Evolutionary conservation across 2,888 invertebrate species (phyloP).

Genomic region (Stenoptilia bipunctidactyla): DNA sequence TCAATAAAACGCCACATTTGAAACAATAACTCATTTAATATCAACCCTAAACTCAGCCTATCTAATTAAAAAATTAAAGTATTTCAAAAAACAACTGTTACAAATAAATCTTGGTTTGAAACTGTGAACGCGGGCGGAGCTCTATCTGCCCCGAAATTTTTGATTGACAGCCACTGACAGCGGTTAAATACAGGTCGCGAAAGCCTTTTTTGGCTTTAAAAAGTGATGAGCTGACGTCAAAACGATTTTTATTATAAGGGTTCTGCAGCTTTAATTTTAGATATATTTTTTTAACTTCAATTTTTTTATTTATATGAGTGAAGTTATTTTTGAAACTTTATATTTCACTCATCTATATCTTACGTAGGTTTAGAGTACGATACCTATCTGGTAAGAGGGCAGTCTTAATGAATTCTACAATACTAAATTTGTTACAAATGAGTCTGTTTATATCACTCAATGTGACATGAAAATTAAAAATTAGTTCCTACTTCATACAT

Average conservation of each 20-base stretch:
- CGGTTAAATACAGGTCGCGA: slow-evolving; percentile 66
- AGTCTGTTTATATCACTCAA: too few species aligned
- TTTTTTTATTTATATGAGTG: too few species aligned
- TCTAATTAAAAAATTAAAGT: not conserved
- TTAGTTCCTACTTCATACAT: too few species aligned
- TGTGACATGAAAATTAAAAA: too few species aligned
- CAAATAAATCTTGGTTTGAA: not conserved
- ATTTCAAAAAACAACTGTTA: not conserved
- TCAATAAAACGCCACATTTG: too few species aligned
- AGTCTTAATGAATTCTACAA: too few species aligned
- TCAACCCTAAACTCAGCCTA: not conserved
- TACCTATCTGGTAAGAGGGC: too few species aligned
- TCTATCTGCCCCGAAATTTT: not conserved
- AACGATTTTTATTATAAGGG: slow-evolving; percentile 17
- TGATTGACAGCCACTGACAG: slow-evolving; percentile 63
- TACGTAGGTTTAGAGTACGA: too few species aligned
- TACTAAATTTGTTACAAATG: too few species aligned
- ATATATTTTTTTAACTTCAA: too few species aligned
- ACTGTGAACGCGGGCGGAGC: not conserved
- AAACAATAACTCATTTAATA: not conserved
- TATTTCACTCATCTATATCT: too few species aligned
- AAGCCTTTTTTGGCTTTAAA: slow-evolving; percentile 33
- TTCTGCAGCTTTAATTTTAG: slow-evolving; percentile 29
- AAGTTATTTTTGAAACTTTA: too few species aligned
- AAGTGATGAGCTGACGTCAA: slow-evolving; percentile 16